A percentile compares a stretch with the other conserved stretches of the same genome.
Conservation (phyloP, 1,140 invertebrate species). For the Luehdorfia chinensis region DNA sequence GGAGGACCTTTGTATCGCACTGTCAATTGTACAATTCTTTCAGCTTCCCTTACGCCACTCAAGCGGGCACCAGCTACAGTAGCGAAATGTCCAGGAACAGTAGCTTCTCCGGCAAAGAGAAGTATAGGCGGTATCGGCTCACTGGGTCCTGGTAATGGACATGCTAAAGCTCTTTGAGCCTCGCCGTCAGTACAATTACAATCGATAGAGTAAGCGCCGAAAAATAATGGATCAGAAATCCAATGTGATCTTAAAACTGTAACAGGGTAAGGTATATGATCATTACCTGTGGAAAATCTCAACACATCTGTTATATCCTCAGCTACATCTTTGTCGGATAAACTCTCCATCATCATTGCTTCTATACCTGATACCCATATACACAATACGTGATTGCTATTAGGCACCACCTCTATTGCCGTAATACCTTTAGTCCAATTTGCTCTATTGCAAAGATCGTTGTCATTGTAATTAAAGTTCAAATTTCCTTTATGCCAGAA, state of each 20-base stretch:
- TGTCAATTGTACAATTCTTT: constrained; percentile 81
- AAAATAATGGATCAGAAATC: constrained; percentile 80
- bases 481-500: constrained; percentile 79
- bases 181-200: constrained; percentile 69
- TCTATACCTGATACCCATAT: constrained; percentile 80
- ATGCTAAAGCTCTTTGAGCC: constrained; percentile 79
- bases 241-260: constrained; percentile 82
- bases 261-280: constrained; percentile 79
- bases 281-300: constrained; percentile 79
- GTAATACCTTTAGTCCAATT: constrained; percentile 83
- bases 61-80: constrained; percentile 86
- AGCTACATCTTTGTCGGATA: constrained; percentile 80
- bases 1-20: constrained; percentile 78
- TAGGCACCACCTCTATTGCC: constrained; percentile 78
- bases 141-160: constrained; percentile 79
- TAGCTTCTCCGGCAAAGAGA: constrained; percentile 90
- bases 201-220: constrained; percentile 82
- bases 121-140: constrained; percentile 74
- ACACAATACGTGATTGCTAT: constrained; percentile 80
- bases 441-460: constrained; percentile 72
- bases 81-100: constrained; percentile 77
- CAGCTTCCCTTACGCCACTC: constrained; percentile 82
- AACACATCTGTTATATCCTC: constrained; percentile 80
- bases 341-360: constrained; percentile 83
- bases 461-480: constrained; percentile 78